phyloP scores from a whole-genome alignment of 1,140 invertebrate species.

The Trichomalopsis sarcophagae region DNA sequence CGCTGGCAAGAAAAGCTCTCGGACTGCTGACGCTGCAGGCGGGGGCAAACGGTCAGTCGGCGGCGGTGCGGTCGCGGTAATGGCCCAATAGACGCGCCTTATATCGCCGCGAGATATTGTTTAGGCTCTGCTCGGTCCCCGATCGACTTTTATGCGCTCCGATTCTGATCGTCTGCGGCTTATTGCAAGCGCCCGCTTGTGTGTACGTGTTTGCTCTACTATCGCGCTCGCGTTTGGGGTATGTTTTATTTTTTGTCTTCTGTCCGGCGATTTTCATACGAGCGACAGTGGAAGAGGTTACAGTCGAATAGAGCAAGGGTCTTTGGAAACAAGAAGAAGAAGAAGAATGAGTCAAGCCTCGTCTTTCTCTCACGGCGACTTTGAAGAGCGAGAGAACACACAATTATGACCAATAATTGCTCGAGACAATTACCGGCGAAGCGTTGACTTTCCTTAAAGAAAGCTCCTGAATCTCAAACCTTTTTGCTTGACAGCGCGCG shows the following conservation, averaged over 20 bases:
- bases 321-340: not conserved
- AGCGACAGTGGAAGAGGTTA: too few species aligned
- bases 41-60: conserved; percentile 71
- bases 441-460: conserved; percentile 30
- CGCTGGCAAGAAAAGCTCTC: conserved; percentile 44
- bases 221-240: too few species aligned
- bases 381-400: conserved; percentile 43
- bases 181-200: not conserved
- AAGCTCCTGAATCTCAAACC: conserved; percentile 56
- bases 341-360: not conserved
- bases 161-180: not conserved
- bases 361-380: not conserved
- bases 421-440: conserved; percentile 68
- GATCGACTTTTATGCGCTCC: conserved; percentile 17
- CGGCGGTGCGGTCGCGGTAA: conserved; percentile 66
- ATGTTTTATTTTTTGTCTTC: too few species aligned
- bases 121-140: conserved; percentile 60
- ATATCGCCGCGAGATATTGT: conserved; percentile 75
- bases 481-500: conserved; percentile 41
- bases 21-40: conserved; percentile 71
- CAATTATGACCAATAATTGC: conserved; percentile 68
- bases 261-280: too few species aligned
- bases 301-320: not conserved
- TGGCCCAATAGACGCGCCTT: conserved; percentile 75
- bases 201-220: not conserved